Evolutionary conservation across 2,113 vertebrate genomes (phyloP).

Genomic region (Erythrocebus patas): DNA sequence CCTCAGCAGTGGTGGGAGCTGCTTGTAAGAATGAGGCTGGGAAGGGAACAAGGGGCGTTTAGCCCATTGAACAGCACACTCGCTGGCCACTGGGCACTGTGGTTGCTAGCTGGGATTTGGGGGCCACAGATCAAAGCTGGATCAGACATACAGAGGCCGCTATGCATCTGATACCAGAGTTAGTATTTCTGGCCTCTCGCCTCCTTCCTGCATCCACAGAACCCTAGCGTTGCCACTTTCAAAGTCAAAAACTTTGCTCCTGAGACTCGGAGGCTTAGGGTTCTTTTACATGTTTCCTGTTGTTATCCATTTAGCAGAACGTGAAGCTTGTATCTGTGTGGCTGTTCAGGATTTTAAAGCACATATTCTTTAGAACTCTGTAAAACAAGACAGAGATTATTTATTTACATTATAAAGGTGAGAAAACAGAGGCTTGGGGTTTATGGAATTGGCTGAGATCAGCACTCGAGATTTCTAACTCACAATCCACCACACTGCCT

Average conservation of each 20-base stretch:
- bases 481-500: background rate
- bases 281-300: background rate
- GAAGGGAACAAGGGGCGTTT: background rate
- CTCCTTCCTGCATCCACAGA: background rate
- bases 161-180: background rate
- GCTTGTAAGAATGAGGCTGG: background rate
- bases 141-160: fast-evolving
- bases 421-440: background rate
- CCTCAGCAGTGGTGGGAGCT: background rate
- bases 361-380: background rate
- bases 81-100: too few species aligned
- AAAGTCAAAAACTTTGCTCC: background rate
- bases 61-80: background rate
- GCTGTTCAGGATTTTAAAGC: background rate
- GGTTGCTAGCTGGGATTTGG: too few species aligned
- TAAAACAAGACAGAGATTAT: background rate
- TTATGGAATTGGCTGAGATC: background rate
- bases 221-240: background rate
- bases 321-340: background rate
- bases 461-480: background rate
- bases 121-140: background rate
- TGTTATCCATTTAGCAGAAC: background rate
- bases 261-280: background rate
- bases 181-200: background rate
- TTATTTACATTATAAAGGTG: background rate